phyloP scores from a whole-genome alignment of 2,113 vertebrate species.

The Peucedramus taeniatus region DNA sequence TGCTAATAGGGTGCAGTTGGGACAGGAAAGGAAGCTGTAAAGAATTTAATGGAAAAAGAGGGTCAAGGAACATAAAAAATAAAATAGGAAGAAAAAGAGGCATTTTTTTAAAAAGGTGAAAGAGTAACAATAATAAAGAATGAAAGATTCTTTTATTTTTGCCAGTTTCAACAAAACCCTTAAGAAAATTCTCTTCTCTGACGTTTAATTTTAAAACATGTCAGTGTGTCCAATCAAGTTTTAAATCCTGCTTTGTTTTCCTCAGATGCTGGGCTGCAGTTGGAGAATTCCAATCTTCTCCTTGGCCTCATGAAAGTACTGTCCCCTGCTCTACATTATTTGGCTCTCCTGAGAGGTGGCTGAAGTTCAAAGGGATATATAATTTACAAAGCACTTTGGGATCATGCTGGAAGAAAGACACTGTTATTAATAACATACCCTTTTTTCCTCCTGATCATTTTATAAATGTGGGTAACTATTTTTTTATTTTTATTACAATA shows the following conservation, averaged over 20 bases:
- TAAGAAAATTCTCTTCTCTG: constrained; percentile 46
- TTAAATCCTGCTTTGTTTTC: constrained; percentile 1
- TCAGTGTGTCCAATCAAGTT: neutral
- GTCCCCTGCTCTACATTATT: constrained; percentile 19
- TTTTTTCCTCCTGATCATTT: neutral
- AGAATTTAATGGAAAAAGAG: constrained; percentile 63
- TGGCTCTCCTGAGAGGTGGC: constrained; percentile 52
- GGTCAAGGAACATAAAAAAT: constrained; percentile 61
- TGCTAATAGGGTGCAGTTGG: constrained; percentile 64
- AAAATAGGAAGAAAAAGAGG: constrained; percentile 57
- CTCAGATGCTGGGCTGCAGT: constrained; percentile 13
- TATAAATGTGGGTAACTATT: neutral
- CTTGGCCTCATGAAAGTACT: constrained; percentile 8
- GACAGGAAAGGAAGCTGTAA: constrained; percentile 66
- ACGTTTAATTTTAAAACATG: constrained; percentile 46
- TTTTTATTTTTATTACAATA: neutral
- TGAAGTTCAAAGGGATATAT: constrained; percentile 41
- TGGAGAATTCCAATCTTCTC: constrained; percentile 16
- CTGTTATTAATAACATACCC: constrained; percentile 10
- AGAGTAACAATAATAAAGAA: constrained; percentile 64
- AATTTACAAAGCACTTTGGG: constrained; percentile 53
- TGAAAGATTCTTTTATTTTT: constrained; percentile 52
- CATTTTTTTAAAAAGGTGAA: constrained; percentile 60
- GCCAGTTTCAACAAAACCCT: constrained; percentile 57
- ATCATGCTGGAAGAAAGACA: neutral